Evolutionary conservation across 1,140 invertebrate species (phyloP).

Genomic region (Atopsyche davidsoni): DNA sequence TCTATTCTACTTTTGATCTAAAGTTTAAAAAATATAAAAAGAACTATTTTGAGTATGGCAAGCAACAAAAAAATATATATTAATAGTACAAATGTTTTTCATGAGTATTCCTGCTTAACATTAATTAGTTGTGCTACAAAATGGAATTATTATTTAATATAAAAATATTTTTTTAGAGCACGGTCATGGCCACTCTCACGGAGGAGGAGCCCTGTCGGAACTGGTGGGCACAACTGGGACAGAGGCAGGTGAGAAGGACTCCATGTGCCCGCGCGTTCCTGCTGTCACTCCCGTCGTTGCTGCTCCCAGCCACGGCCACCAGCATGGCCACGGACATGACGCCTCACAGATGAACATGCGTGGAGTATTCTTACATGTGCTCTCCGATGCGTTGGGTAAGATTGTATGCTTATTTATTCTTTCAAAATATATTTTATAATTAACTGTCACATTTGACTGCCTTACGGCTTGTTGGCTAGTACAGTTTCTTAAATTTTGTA

Average conservation of each 20-base stretch:
- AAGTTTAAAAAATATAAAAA: too few relatives aligned
- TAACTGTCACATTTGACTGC: too few relatives aligned
- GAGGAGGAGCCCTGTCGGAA: constrained; percentile 48
- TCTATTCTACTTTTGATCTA: too few relatives aligned
- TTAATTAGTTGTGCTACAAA: too few relatives aligned
- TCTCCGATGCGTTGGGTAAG: constrained; percentile 86
- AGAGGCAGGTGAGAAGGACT: constrained; percentile 77
- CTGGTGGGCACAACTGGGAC: constrained; percentile 49
- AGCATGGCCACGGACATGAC: constrained; percentile 51
- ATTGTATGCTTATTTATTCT: constrained; percentile 15
- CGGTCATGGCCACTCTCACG: constrained; percentile 71
- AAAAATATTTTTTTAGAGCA: constrained; percentile 61
- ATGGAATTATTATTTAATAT: constrained; percentile 11
- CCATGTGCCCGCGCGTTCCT: constrained; percentile 50
- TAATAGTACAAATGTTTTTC: too few relatives aligned
- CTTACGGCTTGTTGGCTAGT: too few relatives aligned
- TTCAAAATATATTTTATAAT: too few relatives aligned
- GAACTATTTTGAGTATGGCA: too few relatives aligned
- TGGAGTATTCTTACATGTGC: constrained; percentile 94
- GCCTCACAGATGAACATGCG: constrained; percentile 93
- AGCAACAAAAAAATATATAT: too few relatives aligned
- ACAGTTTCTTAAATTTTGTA: too few relatives aligned
- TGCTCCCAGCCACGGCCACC: constrained; percentile 43
- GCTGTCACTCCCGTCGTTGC: constrained; percentile 37
- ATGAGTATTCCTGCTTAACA: too few relatives aligned